Base-by-base conservation (phyloP, 2,888 invertebrate species). In the Aleiodes alternator region DNA sequence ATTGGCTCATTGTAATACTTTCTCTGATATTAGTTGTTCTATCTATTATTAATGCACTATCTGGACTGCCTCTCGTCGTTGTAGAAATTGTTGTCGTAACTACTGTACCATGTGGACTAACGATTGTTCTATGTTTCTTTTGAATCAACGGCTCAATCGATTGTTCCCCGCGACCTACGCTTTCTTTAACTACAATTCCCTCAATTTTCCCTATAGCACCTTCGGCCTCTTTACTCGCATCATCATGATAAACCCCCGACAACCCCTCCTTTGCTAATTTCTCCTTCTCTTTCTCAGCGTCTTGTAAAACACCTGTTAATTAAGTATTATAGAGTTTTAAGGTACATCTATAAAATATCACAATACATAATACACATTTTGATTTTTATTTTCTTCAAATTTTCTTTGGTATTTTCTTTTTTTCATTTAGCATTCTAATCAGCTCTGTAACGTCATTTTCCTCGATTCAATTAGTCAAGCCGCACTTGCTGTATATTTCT, bases 251-350 rank as follows among this genome's bases (percentile, higher is more conserved):
- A 86, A 88, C 88, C 88, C 88, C 89, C 87, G 88, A 89, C 89
- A 88, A 89, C 89, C 89, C 89, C 86, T 89, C 87, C 87, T 84
- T 88, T 86, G 86, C 87, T 88, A 89, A 89, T 86, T 87, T 87
- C 88, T 86, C 87, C 88, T 87, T 89, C 88, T 88, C 87, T 89
- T 88, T 89, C 87, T 88, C 89, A 81, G 89, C 89, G 83, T 89
- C 89, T 87, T 88, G 88, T 86, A 88, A 88, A 85, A 89, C 83
- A 89, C 89, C 89, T 89, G 89, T 89, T 88, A 89, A 89, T 89
- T 88, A 89, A 89, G 85, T 88, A 88, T 88, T 84, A 87, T 31
- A 81, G 85, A 82, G 88, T 86, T 89, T 89, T 89, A 68, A 89
- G 88, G 84, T 85, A 85, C 72, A 59, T 88, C 86, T 85, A 86